These are phyloP conservation scores for Gastrophryne carolinensis DNA, from an alignment of 2,797 vertebrate species.

Conservation along the genomic window DNA sequence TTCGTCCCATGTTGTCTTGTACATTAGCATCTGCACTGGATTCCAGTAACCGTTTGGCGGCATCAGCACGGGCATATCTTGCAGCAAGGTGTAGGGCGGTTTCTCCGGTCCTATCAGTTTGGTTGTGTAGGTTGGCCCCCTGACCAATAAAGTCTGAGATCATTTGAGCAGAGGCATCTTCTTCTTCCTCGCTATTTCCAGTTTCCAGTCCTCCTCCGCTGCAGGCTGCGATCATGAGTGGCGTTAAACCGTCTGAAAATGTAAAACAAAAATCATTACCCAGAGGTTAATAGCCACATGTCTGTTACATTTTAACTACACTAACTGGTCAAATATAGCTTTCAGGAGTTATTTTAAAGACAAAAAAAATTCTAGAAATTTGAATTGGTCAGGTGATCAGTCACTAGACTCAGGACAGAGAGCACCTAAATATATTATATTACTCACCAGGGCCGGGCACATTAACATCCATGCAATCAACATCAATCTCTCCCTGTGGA, in stretches of 20 bases:
- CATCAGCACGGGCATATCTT: constrained; percentile 90
- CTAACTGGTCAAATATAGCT: too few species aligned
- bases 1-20: constrained; percentile 96
- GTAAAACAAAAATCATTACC: not conserved
- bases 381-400: not conserved
- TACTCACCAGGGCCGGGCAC: constrained; percentile 96
- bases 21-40: constrained; percentile 94
- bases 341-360: too few species aligned
- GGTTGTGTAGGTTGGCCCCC: constrained; percentile 92
- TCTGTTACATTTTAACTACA: too few species aligned
- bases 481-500: constrained; percentile 92
- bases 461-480: constrained; percentile 94
- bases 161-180: constrained; percentile 87
- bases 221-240: constrained; percentile 96
- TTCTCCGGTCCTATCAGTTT: constrained; percentile 94
- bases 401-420: not conserved
- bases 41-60: constrained; percentile 92
- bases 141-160: constrained; percentile 97
- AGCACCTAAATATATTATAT: constrained; percentile 46
- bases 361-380: too few species aligned
- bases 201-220: constrained; percentile 94
- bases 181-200: constrained; percentile 92
- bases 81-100: constrained; percentile 92
- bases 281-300: too few species aligned
- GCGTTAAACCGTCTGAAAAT: constrained; percentile 88